Percentiles rank a stretch among this genome's conserved stretches.
These are phyloP conservation scores for Mycteria americana DNA, from an alignment of 2,797 vertebrate genomes.

Conservation along the genomic window DNA sequence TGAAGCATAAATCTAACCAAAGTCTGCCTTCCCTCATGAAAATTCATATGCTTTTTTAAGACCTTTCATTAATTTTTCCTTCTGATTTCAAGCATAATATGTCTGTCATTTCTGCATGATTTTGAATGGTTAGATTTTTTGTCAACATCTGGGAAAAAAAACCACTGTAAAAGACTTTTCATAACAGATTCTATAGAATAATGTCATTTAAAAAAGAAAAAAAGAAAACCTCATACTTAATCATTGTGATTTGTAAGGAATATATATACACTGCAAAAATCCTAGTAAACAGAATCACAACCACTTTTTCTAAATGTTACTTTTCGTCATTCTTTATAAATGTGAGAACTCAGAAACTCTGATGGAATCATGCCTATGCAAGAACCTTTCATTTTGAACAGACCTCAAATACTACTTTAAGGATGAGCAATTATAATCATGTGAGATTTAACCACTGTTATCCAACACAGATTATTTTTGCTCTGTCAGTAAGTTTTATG, in stretches of 20 bases:
- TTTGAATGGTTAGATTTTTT: neutral
- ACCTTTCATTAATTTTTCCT: neutral
- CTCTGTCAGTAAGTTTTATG: neutral
- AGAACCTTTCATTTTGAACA: slow-evolving; percentile 23
- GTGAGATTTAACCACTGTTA: neutral
- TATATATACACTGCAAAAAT: neutral
- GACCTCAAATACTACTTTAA: neutral
- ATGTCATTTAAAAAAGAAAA: neutral
- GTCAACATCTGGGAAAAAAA: neutral
- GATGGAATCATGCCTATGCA: neutral
- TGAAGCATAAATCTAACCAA: neutral
- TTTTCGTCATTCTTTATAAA: slow-evolving; percentile 11
- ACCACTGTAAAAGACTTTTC: neutral
- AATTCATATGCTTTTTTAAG: neutral
- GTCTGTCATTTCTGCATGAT: neutral
- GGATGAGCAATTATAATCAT: neutral
- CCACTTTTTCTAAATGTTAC: neutral
- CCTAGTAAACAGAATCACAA: neutral
- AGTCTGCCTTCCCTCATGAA: neutral
- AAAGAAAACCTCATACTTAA: neutral
- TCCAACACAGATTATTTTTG: neutral
- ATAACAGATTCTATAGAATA: neutral
- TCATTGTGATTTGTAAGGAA: neutral
- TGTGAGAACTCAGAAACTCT: neutral
- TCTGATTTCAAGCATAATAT: neutral